phyloP scores from a whole-genome alignment of 2,888 invertebrate genomes.

The Trimorus sp. region DNA sequence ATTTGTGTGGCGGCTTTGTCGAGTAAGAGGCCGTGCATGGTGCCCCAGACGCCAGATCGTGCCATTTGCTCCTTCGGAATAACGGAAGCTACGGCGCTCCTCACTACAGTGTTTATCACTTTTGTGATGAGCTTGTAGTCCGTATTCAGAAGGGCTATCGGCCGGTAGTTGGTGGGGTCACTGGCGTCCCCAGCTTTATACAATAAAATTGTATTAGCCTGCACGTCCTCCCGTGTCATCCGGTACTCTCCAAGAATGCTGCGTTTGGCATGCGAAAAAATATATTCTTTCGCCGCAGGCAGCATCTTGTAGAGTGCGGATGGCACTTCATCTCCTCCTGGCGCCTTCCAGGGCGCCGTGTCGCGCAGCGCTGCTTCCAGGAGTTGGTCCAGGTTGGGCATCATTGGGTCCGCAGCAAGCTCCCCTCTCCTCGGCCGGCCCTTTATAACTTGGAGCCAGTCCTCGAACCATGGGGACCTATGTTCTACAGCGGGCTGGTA shows the following conservation, averaged over 20 bases:
- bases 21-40: neutral
- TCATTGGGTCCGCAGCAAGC: neutral
- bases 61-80: constrained; percentile 8
- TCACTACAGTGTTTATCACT: neutral
- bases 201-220: neutral
- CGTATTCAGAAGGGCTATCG: neutral
- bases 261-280: neutral
- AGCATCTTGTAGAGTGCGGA: neutral
- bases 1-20: neutral
- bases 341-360: constrained; percentile 1
- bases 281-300: neutral
- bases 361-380: neutral
- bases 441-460: neutral
- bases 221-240: neutral
- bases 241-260: neutral
- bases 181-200: neutral
- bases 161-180: neutral
- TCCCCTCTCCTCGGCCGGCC: no score
- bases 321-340: neutral
- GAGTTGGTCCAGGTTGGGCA: neutral
- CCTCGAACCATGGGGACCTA: constrained; percentile 14
- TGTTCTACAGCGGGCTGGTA: constrained; percentile 18
- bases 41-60: neutral
- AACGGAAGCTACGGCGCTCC: neutral
- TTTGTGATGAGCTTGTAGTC: constrained; percentile 10